Percentiles rank a stretch among this genome's conserved stretches.
These are phyloP conservation scores for Corythaeola cristata DNA, from an alignment of 2,113 vertebrate genomes.

Conservation along the genomic window DNA sequence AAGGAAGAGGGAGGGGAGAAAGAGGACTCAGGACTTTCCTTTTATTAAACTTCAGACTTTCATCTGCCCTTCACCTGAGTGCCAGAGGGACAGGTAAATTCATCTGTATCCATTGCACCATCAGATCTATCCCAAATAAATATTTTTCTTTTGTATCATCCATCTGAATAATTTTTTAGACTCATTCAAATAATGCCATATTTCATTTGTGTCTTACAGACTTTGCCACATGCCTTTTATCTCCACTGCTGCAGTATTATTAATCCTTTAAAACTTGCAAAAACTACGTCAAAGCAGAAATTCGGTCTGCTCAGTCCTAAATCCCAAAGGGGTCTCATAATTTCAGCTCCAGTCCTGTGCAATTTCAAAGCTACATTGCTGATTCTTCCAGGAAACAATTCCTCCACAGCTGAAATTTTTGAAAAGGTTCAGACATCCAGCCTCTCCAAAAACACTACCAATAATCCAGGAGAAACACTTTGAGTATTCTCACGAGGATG, in stretches of 20 bases:
- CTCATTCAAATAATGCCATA: not conserved
- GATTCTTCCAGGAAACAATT: constrained; percentile 24
- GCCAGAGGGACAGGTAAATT: not conserved
- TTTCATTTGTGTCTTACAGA: not conserved
- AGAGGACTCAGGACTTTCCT: not conserved
- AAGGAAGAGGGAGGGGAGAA: not conserved
- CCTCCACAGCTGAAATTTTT: not conserved
- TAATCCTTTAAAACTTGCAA: constrained; percentile 29
- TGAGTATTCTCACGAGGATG: constrained; percentile 10
- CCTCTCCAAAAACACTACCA: not conserved
- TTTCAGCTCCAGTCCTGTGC: not conserved
- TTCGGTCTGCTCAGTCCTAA: not conserved
- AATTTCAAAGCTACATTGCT: constrained; percentile 35
- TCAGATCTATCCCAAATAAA: not conserved
- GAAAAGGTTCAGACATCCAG: constrained; percentile 30
- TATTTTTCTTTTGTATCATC: not conserved
- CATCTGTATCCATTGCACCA: not conserved
- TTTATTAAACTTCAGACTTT: not conserved
- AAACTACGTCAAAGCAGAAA: constrained; percentile 12
- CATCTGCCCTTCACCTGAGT: not conserved
- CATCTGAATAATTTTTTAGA: not conserved
- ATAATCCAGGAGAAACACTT: constrained; percentile 34
- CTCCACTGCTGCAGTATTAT: not conserved
- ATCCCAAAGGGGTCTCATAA: constrained; percentile 10
- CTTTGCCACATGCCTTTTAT: not conserved